Base-by-base conservation (phyloP, 2,113 vertebrate genomes). In the Burhinus bistriatus region DNA sequence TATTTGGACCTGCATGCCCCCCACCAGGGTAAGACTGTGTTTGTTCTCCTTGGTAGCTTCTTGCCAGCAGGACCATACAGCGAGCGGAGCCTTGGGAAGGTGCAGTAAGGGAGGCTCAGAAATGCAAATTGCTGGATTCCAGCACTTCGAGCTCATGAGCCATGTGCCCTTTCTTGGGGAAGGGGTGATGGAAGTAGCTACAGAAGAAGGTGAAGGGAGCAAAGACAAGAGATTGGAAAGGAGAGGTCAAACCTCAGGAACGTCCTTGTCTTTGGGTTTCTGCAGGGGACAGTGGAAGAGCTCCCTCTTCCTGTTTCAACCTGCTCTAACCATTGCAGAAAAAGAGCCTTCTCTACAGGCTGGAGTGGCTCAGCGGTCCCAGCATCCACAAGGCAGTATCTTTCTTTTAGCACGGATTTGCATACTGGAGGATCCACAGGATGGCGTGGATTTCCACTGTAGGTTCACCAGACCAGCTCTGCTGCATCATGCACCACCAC, bases 281-380 rank as follows among this genome's bases (percentile, higher is more conserved):
- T 78, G 42, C 82, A 40, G 89, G 93, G 83, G 51, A 95, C 75
- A 90, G 90, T 40, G 75, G 91, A 93, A 95, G 91, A 96, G 87
- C 89, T 97, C 91, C 91, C 93, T 94, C 93, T 91, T 93, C 62
- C 90, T 94, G 84, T 83, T 65, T 40, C 84, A 86, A 64, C 61
- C 11, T 12, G 85, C 68, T 85, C 17, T 62, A 76, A 52, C 75
- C 55, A 14, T n/a, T 76, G 45, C 27, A 25, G 44, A 6, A 54
- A 55, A 47, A 59, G 49, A 71, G 27, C 76, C 23, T 84, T 38
- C 57, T 44, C n/a, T 64, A 40, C 69, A 54, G 70, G 55, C 38
- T 82, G 65, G 80, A 68, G 47, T 16, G 22, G 47, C 64, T 64
- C 36, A 3, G 15, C 32, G 72, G 44, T 42, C 22, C 30, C 2